These are phyloP conservation scores for Lepisosteus osseus DNA, from an alignment of 2,113 vertebrate species.

Conservation along the genomic window DNA sequence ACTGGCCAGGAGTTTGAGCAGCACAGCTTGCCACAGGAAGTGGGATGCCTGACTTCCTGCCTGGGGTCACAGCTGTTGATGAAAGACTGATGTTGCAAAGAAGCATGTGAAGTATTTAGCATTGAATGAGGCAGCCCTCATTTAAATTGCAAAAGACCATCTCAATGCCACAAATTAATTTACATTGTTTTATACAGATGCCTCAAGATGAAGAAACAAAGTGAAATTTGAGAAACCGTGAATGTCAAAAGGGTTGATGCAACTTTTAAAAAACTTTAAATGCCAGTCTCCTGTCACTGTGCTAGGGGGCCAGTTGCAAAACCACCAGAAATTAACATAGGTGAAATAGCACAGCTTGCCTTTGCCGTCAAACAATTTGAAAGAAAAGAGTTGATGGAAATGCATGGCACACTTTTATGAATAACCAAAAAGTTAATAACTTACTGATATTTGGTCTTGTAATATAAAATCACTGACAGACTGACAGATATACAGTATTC, in stretches of 20 bases:
- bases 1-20: slow-evolving; percentile 79
- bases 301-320: background rate
- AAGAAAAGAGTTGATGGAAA: background rate
- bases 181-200: slow-evolving; percentile 71
- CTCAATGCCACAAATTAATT: slow-evolving; percentile 78
- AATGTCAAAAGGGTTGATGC: slow-evolving; percentile 51
- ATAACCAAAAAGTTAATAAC: too few species aligned
- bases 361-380: background rate
- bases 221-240: slow-evolving; percentile 56
- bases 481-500: too few species aligned
- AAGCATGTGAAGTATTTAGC: slow-evolving; percentile 59
- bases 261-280: slow-evolving; percentile 20
- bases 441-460: too few species aligned
- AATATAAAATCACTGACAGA: too few species aligned
- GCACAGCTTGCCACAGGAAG: slow-evolving; percentile 87
- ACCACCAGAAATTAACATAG: background rate
- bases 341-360: background rate
- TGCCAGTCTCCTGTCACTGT: background rate
- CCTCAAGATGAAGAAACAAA: slow-evolving; percentile 55
- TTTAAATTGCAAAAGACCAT: slow-evolving; percentile 73
- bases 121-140: slow-evolving; percentile 60
- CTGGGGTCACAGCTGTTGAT: slow-evolving; percentile 85
- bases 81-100: slow-evolving; percentile 65
- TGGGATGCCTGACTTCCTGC: slow-evolving; percentile 76
- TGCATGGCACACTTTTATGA: too few species aligned